phyloP scores from a whole-genome alignment of 2,113 vertebrate species.

The Ginglymostoma cirratum region DNA sequence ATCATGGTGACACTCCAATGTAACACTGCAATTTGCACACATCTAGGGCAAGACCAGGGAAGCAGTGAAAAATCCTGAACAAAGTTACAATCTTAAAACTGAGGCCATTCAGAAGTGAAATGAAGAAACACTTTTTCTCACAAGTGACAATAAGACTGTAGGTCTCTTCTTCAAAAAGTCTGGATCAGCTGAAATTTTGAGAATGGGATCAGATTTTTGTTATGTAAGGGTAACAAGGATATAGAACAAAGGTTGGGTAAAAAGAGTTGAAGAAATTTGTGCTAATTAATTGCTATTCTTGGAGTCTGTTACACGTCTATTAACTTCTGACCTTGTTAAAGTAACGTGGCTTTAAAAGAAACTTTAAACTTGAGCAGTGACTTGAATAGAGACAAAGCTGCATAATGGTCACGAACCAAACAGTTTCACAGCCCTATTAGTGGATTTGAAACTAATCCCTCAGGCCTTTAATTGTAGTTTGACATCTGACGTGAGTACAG shows the following conservation, averaged over 20 bases:
- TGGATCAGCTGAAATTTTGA: background rate
- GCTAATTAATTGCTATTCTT: slow-evolving; percentile 5
- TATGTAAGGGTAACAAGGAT: background rate
- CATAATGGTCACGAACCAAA: background rate
- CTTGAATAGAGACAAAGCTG: background rate
- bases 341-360: background rate
- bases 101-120: background rate
- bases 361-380: background rate
- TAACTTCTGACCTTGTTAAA: background rate
- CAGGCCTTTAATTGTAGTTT: background rate
- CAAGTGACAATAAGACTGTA: background rate
- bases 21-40: too few species aligned
- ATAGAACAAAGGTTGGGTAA: background rate
- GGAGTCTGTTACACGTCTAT: background rate
- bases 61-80: background rate
- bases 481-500: background rate
- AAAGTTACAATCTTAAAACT: background rate
- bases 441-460: background rate
- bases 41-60: too few species aligned
- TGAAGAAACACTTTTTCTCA: background rate
- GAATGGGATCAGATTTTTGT: background rate
- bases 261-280: background rate
- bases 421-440: background rate
- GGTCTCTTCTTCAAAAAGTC: background rate
- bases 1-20: too few species aligned